Evolutionary conservation across 2,888 invertebrate species (phyloP), one percentile per base, ranked within the genome.

Genomic region (Torymus auratus): DNA sequence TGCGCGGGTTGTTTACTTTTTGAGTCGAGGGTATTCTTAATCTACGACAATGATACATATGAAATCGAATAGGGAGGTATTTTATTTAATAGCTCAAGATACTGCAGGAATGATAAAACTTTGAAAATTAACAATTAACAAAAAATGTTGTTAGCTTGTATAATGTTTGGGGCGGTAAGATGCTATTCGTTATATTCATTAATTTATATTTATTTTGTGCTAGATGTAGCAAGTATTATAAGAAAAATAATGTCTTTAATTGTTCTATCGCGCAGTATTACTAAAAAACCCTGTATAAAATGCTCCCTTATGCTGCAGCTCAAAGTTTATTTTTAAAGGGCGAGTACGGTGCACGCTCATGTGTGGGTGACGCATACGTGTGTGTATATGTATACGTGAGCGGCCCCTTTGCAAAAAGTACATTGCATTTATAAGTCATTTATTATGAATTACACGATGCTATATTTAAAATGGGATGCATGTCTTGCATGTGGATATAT

Each of bases 381-480:
- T 60, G 28, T 64, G 64, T 74, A 58, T 80, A 73, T 62, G 55
- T 62, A 62, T 61, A 17, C 0, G 3, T 41, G 13, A 4, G 14
- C 28, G 73, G 67, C 50, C 77, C 62, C 68, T 78, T 76, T 64
- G 67, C 74, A 88, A 89, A 89, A 88, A 84, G 86, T 87, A 86
- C 88, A 87, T 88, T 88, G 88, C 89, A 90, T 90, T 90, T 90
- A 90, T 90, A 89, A 89, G 90, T 90, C 88, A 90, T 90, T 90
- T 90, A 90, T 90, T 90, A 89, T 90, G 89, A 91, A 90, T 90
- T 90, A 91, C 90, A 91, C 89, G 90, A 90, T 89, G 88, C 89
- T 89, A 88, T 90, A 90, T 90, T 90, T 89, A 89, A 90, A 90
- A 90, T 89, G 88, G 88, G 87, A 88, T 88, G 88, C 88, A 88